Evolutionary conservation across 1,140 invertebrate genomes (phyloP).

Genomic region (Goniozus legneri): DNA sequence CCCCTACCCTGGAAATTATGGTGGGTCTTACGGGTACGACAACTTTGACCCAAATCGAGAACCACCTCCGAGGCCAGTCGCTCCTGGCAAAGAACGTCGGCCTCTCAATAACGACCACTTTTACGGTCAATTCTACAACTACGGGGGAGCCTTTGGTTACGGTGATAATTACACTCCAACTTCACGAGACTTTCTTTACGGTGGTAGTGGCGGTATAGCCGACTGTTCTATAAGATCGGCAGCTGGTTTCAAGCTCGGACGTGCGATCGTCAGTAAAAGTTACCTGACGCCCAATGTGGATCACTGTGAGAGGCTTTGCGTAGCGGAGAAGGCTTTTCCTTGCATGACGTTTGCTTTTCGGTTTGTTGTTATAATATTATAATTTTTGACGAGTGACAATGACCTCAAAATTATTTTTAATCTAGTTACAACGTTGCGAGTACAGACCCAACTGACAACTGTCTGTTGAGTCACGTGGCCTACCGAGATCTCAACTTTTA

Average conservation of each 20-base stretch:
- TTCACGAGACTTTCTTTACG: constrained; percentile 21
- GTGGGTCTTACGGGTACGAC: constrained; percentile 36
- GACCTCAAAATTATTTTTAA: too few species aligned
- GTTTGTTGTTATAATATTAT: constrained; percentile 39
- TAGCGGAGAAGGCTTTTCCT: constrained; percentile 64
- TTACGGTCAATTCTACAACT: constrained; percentile 31
- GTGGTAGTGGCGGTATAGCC: constrained; percentile 14
- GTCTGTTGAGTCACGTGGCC: constrained; percentile 67
- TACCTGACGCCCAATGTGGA: constrained; percentile 64
- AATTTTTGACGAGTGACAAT: neutral
- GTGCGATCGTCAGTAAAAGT: constrained; percentile 63
- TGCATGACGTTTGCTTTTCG: constrained; percentile 75
- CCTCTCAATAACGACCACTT: constrained; percentile 14
- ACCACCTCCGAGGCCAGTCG: constrained; percentile 5
- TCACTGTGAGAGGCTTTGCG: constrained; percentile 71
- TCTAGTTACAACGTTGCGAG: constrained; percentile 47
- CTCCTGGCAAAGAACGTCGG: neutral
- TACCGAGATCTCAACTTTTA: constrained; percentile 68
- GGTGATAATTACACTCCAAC: constrained; percentile 30
- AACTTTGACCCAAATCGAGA: constrained; percentile 19
- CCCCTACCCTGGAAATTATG: constrained; percentile 41
- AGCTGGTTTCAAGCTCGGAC: constrained; percentile 68
- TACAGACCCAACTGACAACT: constrained; percentile 63
- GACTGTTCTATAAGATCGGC: constrained; percentile 68
- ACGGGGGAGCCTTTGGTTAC: constrained; percentile 39